A percentile compares a stretch with the other conserved stretches of the same genome.
phyloP scores from a whole-genome alignment of 1,140 invertebrate genomes.

The Portunus trituberculatus region DNA sequence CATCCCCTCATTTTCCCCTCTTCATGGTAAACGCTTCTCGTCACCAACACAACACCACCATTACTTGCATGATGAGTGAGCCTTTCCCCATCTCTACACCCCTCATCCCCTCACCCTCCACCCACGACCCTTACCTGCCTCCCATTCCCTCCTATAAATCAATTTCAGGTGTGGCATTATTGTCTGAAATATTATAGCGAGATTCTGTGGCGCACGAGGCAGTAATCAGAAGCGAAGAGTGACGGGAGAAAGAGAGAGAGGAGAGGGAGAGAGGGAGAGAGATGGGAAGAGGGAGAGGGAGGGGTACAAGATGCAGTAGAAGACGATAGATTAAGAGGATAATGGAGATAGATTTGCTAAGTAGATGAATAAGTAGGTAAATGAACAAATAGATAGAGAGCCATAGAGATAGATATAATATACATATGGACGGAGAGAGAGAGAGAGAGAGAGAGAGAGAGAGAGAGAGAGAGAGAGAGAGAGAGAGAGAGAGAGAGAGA shows the following conservation, averaged over 20 bases:
- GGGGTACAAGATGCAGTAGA: no score
- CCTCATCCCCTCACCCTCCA: neutral
- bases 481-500: no score
- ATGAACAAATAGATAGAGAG: no score
- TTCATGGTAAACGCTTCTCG: neutral
- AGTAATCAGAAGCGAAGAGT: neutral
- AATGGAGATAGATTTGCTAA: no score
- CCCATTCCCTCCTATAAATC: neutral
- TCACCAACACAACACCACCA: neutral
- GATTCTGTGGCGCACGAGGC: neutral
- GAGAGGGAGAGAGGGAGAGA: no score
- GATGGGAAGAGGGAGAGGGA: no score
- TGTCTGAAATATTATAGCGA: neutral
- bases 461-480: no score
- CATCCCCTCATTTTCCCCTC: neutral
- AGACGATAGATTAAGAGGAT: no score
- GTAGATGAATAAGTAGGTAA: no score
- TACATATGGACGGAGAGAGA: neutral
- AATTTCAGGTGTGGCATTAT: neutral
- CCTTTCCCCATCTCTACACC: no score
- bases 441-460: no score
- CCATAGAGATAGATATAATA: no score
- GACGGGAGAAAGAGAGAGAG: neutral
- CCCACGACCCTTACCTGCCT: neutral
- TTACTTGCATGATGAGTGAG: neutral